These are phyloP conservation scores for Cephalopholis sonnerati DNA, from an alignment of 2,113 vertebrate genomes.

Conservation along the genomic window DNA sequence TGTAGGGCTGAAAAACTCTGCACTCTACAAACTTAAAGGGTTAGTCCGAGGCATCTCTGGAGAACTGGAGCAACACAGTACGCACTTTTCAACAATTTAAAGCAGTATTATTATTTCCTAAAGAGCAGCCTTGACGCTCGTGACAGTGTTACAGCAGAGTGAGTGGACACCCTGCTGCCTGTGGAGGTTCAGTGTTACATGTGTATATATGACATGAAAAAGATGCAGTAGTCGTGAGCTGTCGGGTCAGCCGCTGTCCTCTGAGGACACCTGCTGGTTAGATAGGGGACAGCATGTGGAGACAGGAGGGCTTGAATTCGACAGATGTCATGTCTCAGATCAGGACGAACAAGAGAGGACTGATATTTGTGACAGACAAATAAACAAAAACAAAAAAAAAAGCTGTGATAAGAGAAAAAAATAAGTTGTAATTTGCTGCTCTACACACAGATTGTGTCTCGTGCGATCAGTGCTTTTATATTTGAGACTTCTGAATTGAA, in stretches of 20 bases:
- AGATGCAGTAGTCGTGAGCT: too few relatives aligned
- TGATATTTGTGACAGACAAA: too few relatives aligned
- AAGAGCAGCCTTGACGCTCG: not conserved
- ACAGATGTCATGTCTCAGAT: too few relatives aligned
- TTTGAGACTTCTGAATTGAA: not conserved
- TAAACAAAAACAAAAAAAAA: too few relatives aligned
- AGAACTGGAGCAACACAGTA: not conserved
- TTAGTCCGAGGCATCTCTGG: not conserved
- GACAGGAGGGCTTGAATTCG: not conserved
- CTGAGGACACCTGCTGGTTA: slow-evolving; percentile 61
- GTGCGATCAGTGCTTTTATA: slow-evolving; percentile 8
- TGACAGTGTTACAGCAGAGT: not conserved
- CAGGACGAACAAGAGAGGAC: too few relatives aligned
- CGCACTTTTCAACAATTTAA: not conserved
- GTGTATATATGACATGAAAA: too few relatives aligned
- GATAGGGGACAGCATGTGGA: slow-evolving; percentile 15
- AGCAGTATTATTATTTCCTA: not conserved
- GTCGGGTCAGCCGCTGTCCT: not conserved
- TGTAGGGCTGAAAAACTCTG: not conserved
- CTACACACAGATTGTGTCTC: not conserved
- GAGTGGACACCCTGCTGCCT: not conserved
- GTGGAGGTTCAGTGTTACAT: not conserved
- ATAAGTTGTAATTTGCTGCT: not conserved
- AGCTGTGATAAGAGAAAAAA: too few relatives aligned
- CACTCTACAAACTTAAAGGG: not conserved